Conservation (phyloP, 2,888 invertebrate genomes). For the Dyspetes luteomarginatus region DNA sequence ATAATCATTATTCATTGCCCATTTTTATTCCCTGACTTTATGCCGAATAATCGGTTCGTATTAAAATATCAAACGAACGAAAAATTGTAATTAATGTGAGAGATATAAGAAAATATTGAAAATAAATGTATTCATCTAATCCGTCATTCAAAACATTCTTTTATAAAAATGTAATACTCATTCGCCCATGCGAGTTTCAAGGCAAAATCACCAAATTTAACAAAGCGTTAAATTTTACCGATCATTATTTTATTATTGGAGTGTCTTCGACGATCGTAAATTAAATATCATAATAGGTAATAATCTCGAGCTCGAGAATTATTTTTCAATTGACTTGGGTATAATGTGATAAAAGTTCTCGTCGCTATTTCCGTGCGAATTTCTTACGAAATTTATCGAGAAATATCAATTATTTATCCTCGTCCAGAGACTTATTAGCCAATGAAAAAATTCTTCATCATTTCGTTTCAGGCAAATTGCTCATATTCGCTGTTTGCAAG, state of each 20-base stretch:
- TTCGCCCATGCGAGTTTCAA: no score
- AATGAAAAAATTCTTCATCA: background rate
- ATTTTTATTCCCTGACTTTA: no score
- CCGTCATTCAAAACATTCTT: no score
- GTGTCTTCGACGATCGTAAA: background rate
- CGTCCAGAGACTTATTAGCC: background rate
- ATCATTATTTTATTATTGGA: constrained; percentile 14
- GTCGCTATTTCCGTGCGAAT: background rate
- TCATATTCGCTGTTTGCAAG: no score
- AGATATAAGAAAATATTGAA: no score
- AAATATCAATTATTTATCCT: constrained; percentile 9
- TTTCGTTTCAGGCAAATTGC: no score
- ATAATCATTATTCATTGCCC: no score
- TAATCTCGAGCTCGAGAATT: background rate
- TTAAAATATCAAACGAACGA: no score
- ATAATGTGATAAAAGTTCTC: constrained; percentile 1
- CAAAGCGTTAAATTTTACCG: background rate
- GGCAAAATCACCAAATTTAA: background rate
- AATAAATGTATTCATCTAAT: no score
- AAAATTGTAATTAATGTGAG: no score
- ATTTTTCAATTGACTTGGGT: background rate
- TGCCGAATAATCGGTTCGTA: no score
- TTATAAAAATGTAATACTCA: no score
- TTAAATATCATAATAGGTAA: background rate
- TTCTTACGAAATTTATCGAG: constrained; percentile 24